These are phyloP conservation scores for Ellobium chinense DNA, from an alignment of 2,888 invertebrate species.

Conservation along the genomic window DNA sequence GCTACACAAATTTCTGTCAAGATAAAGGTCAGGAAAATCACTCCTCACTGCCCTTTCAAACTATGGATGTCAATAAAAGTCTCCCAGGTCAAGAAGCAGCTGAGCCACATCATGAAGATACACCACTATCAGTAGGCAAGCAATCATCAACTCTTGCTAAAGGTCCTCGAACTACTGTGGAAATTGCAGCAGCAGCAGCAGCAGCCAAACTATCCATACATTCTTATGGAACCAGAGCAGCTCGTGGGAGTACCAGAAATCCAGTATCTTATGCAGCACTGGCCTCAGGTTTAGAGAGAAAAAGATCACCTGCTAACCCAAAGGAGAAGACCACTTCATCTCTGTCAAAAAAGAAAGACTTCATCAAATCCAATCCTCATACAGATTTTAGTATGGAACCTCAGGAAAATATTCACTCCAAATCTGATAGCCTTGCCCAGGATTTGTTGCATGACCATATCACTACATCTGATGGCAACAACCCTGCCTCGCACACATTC, in stretches of 20 bases:
- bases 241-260: constrained; percentile 27
- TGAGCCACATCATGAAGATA: neutral
- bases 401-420: neutral
- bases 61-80: too few species aligned
- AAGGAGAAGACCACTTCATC: constrained; percentile 28
- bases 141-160: neutral
- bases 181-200: constrained; percentile 44
- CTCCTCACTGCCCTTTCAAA: neutral
- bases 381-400: neutral
- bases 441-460: neutral
- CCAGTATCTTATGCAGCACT: constrained; percentile 38
- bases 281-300: constrained; percentile 26
- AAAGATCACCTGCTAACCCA: neutral
- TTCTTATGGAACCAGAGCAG: constrained; percentile 33
- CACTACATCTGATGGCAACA: neutral
- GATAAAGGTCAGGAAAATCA: neutral
- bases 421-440: neutral
- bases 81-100: neutral
- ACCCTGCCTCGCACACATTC: neutral
- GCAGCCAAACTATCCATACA: constrained; percentile 41
- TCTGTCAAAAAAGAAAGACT: constrained; percentile 43
- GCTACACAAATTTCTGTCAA: too few species aligned
- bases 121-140: neutral
- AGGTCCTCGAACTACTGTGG: constrained; percentile 37
- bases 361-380: constrained; percentile 24